Conservation (phyloP, 2,797 vertebrate species). For the Todus mexicanus region DNA sequence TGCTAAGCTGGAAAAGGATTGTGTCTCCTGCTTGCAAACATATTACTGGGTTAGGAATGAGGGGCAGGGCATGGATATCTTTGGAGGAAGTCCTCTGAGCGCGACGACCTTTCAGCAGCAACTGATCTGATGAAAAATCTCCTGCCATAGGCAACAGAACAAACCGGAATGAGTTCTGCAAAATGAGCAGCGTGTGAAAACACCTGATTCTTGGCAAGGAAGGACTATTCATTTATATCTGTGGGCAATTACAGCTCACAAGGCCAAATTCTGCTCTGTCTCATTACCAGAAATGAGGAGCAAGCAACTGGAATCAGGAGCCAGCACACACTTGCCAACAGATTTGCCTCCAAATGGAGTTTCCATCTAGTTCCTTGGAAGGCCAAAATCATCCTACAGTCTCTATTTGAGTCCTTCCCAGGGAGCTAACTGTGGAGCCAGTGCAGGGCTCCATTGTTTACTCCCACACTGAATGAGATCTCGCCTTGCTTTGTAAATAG, state of each 20-base stretch:
- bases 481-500: not conserved
- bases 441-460: not conserved
- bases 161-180: not conserved
- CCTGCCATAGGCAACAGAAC: slow-evolving; percentile 13
- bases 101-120: not conserved
- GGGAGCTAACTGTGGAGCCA: not conserved
- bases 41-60: slow-evolving; percentile 86
- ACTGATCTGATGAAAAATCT: not conserved
- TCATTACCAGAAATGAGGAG: not conserved
- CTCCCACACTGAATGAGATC: not conserved
- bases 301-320: not conserved
- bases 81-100: not conserved
- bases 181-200: not conserved
- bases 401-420: not conserved
- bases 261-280: not conserved
- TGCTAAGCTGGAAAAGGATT: slow-evolving; percentile 86
- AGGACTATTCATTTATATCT: not conserved
- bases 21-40: slow-evolving; percentile 84
- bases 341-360: not conserved
- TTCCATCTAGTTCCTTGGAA: not conserved
- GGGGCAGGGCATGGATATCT: slow-evolving; percentile 44
- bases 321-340: not conserved
- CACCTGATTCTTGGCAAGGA: not conserved
- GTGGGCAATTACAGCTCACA: not conserved
- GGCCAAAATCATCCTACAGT: not conserved